phyloP scores from a whole-genome alignment of 2,888 invertebrate genomes.

The Clepsis dumicolana region DNA sequence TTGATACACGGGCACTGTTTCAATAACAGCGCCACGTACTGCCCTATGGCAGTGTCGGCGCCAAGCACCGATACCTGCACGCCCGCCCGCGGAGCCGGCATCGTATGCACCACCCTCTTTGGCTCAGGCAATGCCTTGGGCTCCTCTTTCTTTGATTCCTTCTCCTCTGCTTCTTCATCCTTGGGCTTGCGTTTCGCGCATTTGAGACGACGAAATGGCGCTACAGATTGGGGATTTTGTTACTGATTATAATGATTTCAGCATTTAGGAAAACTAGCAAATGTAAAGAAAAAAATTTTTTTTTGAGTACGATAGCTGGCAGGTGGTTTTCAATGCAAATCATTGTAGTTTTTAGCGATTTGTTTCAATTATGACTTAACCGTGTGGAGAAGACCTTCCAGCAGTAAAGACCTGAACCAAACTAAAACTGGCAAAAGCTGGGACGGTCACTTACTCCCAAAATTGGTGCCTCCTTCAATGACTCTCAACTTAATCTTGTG shows the following conservation, averaged over 20 bases:
- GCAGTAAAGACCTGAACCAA: neutral
- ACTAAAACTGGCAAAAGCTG: neutral
- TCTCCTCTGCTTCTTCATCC: constrained; percentile 43
- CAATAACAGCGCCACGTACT: constrained; percentile 78
- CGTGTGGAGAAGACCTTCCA: too few species aligned
- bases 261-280: neutral
- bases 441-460: constrained; percentile 70
- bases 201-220: constrained; percentile 71
- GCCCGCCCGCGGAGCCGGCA: constrained; percentile 65
- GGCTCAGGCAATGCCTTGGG: constrained; percentile 63
- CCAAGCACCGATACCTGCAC: constrained; percentile 82
- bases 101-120: constrained; percentile 52
- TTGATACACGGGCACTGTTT: constrained; percentile 84
- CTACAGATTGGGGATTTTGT: constrained; percentile 50
- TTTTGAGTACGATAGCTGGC: too few species aligned
- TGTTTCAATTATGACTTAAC: too few species aligned
- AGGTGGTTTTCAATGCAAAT: too few species aligned
- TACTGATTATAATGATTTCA: neutral
- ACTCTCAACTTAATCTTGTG: constrained; percentile 74
- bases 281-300: too few species aligned
- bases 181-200: constrained; percentile 55
- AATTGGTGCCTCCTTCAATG: constrained; percentile 77
- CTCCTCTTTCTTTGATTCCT: constrained; percentile 32
- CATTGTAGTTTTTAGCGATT: too few species aligned
- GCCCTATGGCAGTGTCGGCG: constrained; percentile 81